phyloP scores from a whole-genome alignment of 2,888 invertebrate species.

The Cinara cedri region DNA sequence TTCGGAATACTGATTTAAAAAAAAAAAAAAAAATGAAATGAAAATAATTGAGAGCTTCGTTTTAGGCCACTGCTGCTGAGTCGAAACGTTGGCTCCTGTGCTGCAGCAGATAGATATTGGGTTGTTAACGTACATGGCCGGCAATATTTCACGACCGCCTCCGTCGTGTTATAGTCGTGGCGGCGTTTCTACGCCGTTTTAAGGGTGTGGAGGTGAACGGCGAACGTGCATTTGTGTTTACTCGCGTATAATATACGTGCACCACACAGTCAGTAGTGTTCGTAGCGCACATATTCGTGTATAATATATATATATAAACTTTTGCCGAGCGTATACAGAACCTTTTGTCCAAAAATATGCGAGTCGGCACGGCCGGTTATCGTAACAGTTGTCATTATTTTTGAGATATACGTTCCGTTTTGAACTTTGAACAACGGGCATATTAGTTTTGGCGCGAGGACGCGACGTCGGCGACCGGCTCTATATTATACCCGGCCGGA shows the following conservation, averaged over 20 bases:
- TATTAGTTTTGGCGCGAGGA: slow-evolving; percentile 33
- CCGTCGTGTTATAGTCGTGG: no score
- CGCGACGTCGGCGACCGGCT: background rate
- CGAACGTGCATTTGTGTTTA: slow-evolving; percentile 7
- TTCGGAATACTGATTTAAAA: slow-evolving; percentile 5
- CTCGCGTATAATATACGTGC: background rate
- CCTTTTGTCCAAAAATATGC: slow-evolving; percentile 47
- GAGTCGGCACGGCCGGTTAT: slow-evolving; percentile 41
- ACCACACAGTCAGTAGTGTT: background rate
- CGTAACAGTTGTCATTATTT: slow-evolving; percentile 53
- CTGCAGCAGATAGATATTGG: slow-evolving; percentile 27
- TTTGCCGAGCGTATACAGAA: slow-evolving; percentile 25
- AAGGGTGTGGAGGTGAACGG: background rate
- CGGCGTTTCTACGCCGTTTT: background rate
- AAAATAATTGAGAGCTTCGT: no score
- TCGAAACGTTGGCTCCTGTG: background rate
- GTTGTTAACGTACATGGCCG: slow-evolving; percentile 32
- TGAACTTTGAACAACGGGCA: slow-evolving; percentile 31
- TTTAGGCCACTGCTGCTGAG: no score
- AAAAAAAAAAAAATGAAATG: slow-evolving; percentile 1
- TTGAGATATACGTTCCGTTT: slow-evolving; percentile 46
- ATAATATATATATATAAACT: slow-evolving; percentile 17
- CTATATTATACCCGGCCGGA: no score
- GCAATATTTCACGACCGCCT: slow-evolving; percentile 31
- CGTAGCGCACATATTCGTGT: background rate